phyloP scores from a whole-genome alignment of 2,888 invertebrate species.

The Agapostemon virescens region DNA sequence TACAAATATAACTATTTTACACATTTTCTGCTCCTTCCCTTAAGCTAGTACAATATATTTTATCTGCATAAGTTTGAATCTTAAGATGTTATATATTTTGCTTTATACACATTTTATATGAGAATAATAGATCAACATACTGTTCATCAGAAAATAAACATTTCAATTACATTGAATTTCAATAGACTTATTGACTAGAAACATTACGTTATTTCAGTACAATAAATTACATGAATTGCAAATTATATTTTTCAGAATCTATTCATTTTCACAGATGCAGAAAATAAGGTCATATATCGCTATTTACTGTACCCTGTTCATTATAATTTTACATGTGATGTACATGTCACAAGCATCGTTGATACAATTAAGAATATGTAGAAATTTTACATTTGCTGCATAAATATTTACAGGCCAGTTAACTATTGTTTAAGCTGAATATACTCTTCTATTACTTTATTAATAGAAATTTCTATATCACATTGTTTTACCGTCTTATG shows the following conservation, averaged over 20 bases:
- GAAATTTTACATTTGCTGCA: neutral
- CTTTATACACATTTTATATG: neutral
- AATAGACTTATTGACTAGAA: slow-evolving; percentile 28
- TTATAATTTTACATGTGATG: slow-evolving; percentile 15
- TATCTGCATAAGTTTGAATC: neutral
- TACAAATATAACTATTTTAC: neutral
- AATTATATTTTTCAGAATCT: neutral
- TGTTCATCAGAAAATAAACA: neutral
- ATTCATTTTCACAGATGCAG: neutral
- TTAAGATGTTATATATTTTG: neutral
- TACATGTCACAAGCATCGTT: neutral
- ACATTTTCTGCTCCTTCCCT: neutral
- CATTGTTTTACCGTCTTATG: neutral
- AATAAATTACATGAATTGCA: neutral
- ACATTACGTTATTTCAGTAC: slow-evolving; percentile 7
- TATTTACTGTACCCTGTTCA: slow-evolving; percentile 37
- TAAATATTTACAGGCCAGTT: neutral
- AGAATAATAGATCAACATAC: neutral
- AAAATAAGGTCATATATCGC: slow-evolving; percentile 1
- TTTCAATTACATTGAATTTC: neutral
- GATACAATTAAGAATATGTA: slow-evolving; percentile 10
- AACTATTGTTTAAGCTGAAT: neutral
- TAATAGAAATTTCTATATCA: neutral
- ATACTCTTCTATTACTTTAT: neutral
- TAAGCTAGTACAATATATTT: neutral